Base-by-base conservation (phyloP, 2,888 invertebrate species). In the Sarcophaga caerulescens region DNA sequence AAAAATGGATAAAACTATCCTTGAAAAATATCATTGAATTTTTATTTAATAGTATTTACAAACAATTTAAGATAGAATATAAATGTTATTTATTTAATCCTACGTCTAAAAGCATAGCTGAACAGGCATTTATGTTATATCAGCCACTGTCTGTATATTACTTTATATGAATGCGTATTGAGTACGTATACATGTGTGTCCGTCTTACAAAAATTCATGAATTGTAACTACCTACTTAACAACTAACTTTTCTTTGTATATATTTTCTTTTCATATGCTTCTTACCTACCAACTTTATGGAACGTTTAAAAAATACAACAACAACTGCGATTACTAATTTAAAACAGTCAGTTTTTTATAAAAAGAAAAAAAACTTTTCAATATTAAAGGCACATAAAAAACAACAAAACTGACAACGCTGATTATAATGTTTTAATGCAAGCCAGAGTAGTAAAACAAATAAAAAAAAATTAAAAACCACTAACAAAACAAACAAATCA, bases 311-410 rank as follows among this genome's bases (percentile, higher is more conserved):
- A 75, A 35, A 21, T 23, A 19, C 35, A n/a, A 63, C 57, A 62
- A 69, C 47, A 76, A 77, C 21, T 68, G 60, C 52, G 47, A 14
- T n/a, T 35, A 35, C 35, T 35, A 35, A 35, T 35, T 35, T 25
- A 21, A 71, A 47, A 60, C 65, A 84, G 63, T 59, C 17, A 23
- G 66, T 69, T 69, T 35, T 62, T 70, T 75, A 59, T 25, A 69
- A 79, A 52, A 77, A 68, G 66, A 65, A 76, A 73, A 85, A 75
- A 63, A 62, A 45, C 17, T 52, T 52, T 17, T 4, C 5, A 52
- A 12, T 14, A 52, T 17, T 5, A 52, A 52, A 14, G 1, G 12
- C 3, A 17, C 52, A 52, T 12, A 17, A 52, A 65, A 65, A 66
- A 21, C 47, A 52, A 47, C 21, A 23, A 69, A 69, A 35, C 11